Conservation (phyloP, 2,888 invertebrate genomes). For the Napeogenes sylphis region DNA sequence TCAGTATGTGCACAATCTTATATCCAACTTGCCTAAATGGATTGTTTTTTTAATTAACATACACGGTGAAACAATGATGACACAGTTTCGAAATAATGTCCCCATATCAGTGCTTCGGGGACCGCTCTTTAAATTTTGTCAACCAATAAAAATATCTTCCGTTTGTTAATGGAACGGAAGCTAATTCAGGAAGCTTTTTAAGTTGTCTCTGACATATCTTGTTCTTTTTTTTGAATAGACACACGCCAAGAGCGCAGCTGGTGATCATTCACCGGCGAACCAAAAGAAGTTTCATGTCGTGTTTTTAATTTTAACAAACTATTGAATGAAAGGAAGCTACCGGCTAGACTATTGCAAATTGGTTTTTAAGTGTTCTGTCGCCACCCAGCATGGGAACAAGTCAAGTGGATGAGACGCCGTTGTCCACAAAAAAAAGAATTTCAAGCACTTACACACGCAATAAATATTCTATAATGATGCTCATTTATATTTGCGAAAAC, state of each 20-base stretch:
- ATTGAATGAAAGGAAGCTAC: slow-evolving; percentile 52
- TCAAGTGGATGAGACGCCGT: slow-evolving; percentile 59
- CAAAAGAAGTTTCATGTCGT: slow-evolving; percentile 38
- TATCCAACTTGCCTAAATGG: background rate
- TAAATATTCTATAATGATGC: slow-evolving; percentile 51
- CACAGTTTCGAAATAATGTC: slow-evolving; percentile 36
- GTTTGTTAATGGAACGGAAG: slow-evolving; percentile 33
- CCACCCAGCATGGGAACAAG: slow-evolving; percentile 72
- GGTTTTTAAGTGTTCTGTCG: slow-evolving; percentile 70
- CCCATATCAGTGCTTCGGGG: slow-evolving; percentile 23
- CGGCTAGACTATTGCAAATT: slow-evolving; percentile 74
- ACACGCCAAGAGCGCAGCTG: slow-evolving; percentile 63
- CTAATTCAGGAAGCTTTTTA: slow-evolving; percentile 46
- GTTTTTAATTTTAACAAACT: slow-evolving; percentile 39
- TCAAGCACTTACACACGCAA: slow-evolving; percentile 51
- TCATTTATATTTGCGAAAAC: slow-evolving; percentile 26
- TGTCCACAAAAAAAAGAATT: slow-evolving; percentile 45
- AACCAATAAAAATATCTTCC: slow-evolving; percentile 37
- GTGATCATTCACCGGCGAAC: slow-evolving; percentile 39
- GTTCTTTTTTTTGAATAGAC: slow-evolving; percentile 46
- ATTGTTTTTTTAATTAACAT: slow-evolving; percentile 39
- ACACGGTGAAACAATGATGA: slow-evolving; percentile 43
- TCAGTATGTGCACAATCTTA: too few relatives aligned
- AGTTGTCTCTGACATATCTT: slow-evolving; percentile 37
- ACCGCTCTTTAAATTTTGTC: slow-evolving; percentile 2